phyloP scores from a whole-genome alignment of 2,113 vertebrate species.

The Phycodurus eques region DNA sequence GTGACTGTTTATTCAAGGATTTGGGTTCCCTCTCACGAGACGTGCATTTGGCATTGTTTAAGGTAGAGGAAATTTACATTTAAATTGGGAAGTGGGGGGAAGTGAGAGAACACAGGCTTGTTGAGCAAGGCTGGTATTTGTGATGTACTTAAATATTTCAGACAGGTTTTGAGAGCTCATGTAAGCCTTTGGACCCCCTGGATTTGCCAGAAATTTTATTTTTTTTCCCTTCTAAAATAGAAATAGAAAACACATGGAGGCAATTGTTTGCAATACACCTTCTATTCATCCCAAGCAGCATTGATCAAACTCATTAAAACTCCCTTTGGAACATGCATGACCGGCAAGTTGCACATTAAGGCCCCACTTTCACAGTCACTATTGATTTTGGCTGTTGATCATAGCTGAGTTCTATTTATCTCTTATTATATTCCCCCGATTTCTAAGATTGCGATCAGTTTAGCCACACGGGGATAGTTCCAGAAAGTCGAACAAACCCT shows the following conservation, averaged over 20 bases:
- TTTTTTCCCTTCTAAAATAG: slow-evolving; percentile 4
- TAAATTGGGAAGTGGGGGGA: slow-evolving; percentile 73
- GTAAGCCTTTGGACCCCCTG: slow-evolving; percentile 19
- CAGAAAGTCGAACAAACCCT: background rate
- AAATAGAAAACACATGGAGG: slow-evolving; percentile 19
- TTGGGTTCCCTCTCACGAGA: slow-evolving; percentile 55
- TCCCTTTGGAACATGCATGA: slow-evolving; percentile 14
- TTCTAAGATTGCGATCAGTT: slow-evolving; percentile 4
- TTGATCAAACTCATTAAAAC: slow-evolving; percentile 25
- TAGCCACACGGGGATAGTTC: background rate
- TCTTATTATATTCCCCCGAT: slow-evolving; percentile 8
- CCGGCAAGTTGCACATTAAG: slow-evolving; percentile 6
- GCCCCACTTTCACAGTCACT: slow-evolving; percentile 8
- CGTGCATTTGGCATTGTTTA: slow-evolving; percentile 68
- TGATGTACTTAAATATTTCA: slow-evolving; percentile 43
- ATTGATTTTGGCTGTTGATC: slow-evolving; percentile 14
- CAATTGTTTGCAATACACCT: slow-evolving; percentile 18
- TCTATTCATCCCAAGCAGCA: slow-evolving; percentile 17
- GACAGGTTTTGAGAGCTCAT: slow-evolving; percentile 48
- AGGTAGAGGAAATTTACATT: slow-evolving; percentile 72
- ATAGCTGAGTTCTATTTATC: slow-evolving; percentile 2
- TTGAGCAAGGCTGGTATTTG: slow-evolving; percentile 52
- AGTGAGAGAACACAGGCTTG: slow-evolving; percentile 64
- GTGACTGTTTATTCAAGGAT: slow-evolving; percentile 56
- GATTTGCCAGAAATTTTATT: slow-evolving; percentile 2